Percentiles rank a stretch among this genome's conserved stretches.
These are phyloP conservation scores for Catocala nupta DNA, from an alignment of 2,888 invertebrate genomes.

Conservation along the genomic window DNA sequence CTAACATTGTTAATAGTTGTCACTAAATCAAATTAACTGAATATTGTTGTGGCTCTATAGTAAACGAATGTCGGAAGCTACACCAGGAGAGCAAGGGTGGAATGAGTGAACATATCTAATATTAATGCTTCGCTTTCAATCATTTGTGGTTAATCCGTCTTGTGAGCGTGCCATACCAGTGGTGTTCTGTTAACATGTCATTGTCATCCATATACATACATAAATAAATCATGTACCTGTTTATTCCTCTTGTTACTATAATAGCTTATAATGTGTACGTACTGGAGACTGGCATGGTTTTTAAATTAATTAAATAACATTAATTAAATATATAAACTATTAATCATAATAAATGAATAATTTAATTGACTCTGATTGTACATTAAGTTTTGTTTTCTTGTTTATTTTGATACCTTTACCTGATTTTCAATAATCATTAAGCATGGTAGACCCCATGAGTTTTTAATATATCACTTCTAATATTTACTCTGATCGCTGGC, in stretches of 20 bases:
- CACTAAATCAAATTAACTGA: too few species aligned
- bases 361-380: neutral
- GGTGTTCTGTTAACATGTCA: constrained; percentile 48
- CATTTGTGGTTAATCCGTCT: constrained; percentile 70
- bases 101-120: constrained; percentile 58
- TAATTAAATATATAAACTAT: neutral
- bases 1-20: neutral
- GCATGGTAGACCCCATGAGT: constrained; percentile 4
- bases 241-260: constrained; percentile 31
- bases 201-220: constrained; percentile 50
- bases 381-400: neutral
- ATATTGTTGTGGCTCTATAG: too few species aligned
- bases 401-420: neutral
- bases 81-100: constrained; percentile 48
- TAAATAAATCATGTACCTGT: constrained; percentile 27
- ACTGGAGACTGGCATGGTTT: constrained; percentile 38
- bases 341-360: neutral
- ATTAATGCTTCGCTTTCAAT: constrained; percentile 74
- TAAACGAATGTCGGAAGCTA: constrained; percentile 3
- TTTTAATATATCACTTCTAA: neutral
- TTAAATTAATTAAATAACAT: neutral
- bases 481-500: neutral
- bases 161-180: constrained; percentile 81
- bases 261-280: constrained; percentile 13
- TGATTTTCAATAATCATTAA: neutral